phyloP scores from a whole-genome alignment of 2,113 vertebrate genomes.

The Malurus cyaneus region DNA sequence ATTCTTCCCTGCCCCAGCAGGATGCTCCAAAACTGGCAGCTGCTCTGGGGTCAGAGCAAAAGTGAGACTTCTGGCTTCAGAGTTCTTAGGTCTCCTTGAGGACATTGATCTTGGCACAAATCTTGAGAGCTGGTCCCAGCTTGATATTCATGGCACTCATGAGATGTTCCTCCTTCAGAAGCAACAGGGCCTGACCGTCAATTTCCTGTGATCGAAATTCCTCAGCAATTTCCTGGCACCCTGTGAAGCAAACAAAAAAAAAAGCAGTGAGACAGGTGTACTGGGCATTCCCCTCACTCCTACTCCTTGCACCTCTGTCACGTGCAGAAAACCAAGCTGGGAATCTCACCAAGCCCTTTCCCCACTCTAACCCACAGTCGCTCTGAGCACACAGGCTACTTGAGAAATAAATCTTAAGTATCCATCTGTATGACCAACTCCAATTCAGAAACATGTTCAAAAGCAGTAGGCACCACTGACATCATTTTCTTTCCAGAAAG shows the following conservation, averaged over 20 bases:
- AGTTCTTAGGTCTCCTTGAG: slow-evolving; percentile 87
- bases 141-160: slow-evolving; percentile 99
- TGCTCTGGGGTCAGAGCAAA: not conserved
- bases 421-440: not conserved
- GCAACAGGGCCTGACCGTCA: slow-evolving; percentile 93
- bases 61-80: not conserved
- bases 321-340: not conserved
- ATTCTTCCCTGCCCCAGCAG: not conserved
- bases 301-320: not conserved
- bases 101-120: slow-evolving; percentile 96
- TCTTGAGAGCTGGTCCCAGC: slow-evolving; percentile 96
- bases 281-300: not conserved
- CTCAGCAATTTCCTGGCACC: slow-evolving; percentile 94
- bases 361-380: not conserved
- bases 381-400: not conserved
- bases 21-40: not conserved
- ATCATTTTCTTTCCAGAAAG: not conserved
- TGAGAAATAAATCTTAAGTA: not conserved
- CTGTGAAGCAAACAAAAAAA: slow-evolving; percentile 58
- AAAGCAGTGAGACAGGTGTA: not conserved
- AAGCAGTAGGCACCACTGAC: not conserved
- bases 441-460: not conserved
- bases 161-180: slow-evolving; percentile 96
- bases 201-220: slow-evolving; percentile 98
- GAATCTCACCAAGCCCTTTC: not conserved